Percentiles rank a stretch among this genome's conserved stretches.
phyloP scores from a whole-genome alignment of 2,888 invertebrate species.

The Nemoura dubitans region DNA sequence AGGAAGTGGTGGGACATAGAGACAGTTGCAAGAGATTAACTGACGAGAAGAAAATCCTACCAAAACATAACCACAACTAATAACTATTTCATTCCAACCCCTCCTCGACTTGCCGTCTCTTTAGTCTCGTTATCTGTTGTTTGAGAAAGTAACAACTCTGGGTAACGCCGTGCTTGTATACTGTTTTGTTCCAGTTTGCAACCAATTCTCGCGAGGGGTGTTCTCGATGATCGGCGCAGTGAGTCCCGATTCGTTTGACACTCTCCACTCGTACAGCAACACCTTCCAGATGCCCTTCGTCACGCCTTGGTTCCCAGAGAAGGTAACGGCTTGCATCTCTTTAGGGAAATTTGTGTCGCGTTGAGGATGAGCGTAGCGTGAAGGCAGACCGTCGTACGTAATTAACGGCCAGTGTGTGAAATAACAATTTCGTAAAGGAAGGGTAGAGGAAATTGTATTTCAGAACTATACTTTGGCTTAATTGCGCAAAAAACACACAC shows the following conservation, averaged over 20 bases:
- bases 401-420: no score
- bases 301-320: constrained; percentile 94
- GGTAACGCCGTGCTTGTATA: constrained; percentile 15
- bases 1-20: neutral
- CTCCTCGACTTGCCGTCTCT: neutral
- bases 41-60: neutral
- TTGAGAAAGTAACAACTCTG: neutral
- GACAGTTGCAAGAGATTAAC: neutral
- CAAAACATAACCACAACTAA: constrained; percentile 12
- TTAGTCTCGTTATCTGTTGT: neutral
- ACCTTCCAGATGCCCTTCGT: constrained; percentile 96
- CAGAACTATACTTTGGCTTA: no score
- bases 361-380: no score
- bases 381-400: no score
- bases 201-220: constrained; percentile 88
- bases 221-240: constrained; percentile 91
- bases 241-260: constrained; percentile 93
- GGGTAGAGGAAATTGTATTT: no score
- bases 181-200: constrained; percentile 76
- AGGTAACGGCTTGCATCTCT: no score
- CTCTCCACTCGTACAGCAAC: constrained; percentile 91
- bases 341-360: no score
- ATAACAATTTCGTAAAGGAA: no score
- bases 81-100: neutral
- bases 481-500: no score